Evolutionary conservation across 2,888 invertebrate genomes (phyloP).

Genomic region (Cinara cedri): DNA sequence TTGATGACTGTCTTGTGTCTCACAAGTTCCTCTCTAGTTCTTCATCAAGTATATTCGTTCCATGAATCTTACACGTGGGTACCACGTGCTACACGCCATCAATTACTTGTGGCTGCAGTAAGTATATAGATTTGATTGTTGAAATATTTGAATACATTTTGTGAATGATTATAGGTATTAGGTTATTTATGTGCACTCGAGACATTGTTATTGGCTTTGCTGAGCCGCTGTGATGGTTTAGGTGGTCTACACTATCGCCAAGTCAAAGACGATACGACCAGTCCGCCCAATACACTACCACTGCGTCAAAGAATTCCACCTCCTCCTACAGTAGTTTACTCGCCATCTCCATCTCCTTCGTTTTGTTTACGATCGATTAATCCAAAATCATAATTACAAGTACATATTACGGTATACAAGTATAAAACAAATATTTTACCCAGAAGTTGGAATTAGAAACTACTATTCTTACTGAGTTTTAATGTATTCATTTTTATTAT

Average conservation of each 20-base stretch:
- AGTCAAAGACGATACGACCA: conserved; percentile 67
- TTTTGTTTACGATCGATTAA: conserved; percentile 62
- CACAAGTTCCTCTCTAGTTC: conserved; percentile 73
- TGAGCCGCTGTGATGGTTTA: conserved; percentile 67
- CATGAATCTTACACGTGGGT: conserved; percentile 72
- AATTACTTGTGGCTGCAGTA: conserved; percentile 72
- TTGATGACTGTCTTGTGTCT: conserved; percentile 75
- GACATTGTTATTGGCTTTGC: conserved; percentile 68
- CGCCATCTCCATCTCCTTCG: conserved; percentile 60
- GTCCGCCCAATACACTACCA: conserved; percentile 66
- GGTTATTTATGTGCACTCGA: conserved; percentile 71
- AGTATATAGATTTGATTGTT: conserved; percentile 61
- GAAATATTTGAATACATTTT: not conserved
- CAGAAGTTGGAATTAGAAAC: not conserved
- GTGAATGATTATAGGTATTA: conserved; percentile 65
- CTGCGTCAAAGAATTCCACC: conserved; percentile 64
- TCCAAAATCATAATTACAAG: conserved; percentile 63
- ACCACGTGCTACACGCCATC: conserved; percentile 75
- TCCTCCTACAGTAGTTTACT: conserved; percentile 61
- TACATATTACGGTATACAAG: too few relatives aligned
- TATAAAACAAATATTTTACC: not conserved
- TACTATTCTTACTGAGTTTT: conserved; percentile 1
- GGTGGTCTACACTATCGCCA: conserved; percentile 68
- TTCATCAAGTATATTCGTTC: conserved; percentile 67
- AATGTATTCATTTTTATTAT: not conserved